Evolutionary conservation across 1,140 invertebrate species (phyloP), one percentile per base, ranked within the genome.

Genomic region (Coenobita brevimanus): DNA sequence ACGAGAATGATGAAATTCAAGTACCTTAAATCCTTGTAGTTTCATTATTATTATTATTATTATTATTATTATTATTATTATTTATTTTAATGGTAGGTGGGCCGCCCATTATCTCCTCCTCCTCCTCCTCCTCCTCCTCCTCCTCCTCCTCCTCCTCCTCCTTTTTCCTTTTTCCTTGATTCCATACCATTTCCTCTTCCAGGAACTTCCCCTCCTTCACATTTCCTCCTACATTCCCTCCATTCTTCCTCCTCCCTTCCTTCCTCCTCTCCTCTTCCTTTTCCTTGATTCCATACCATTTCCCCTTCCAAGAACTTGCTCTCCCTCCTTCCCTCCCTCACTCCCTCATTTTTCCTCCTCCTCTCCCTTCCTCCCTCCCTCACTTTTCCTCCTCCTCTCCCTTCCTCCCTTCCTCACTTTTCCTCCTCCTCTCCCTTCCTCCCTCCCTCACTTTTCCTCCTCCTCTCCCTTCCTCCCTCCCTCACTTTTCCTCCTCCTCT

Each of bases 121-220:
- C 27, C 73, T 43, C 41, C 24, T 38, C 46, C 73, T 76, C 73
- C 46, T 33, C 46, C 73, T 43, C 73, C 43, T 46, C 46, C 73
- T 43, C 67, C 41, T 38, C 43, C 69, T 30, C 69, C 41, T 33
- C 38, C 69, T 73, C 27, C 38, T 3, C 30, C 64, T 67, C n/a
- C 30, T n/a, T 10, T n/a, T 24, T 6, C 30, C 64, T 67, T 33
- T 10, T n/a, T 67, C 64, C n/a, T 71, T 71, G 0, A 27, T 1
- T 71, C 36, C 33, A 27, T 38, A 71, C 10, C n/a, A 6, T 27
- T 13, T 30, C 67, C 41, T 24, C 73, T n/a, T 78, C 73, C 73
- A 33, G 0, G 17, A 21, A 3, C 27, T 15, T 2, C 43, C 27
- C 21, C 24, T 21, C 73, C 2, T 6, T 43, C 73, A 17, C 73